A percentile compares a stretch with the other conserved stretches of the same genome.
Evolutionary conservation across 2,113 vertebrate genomes (phyloP).

Genomic region (Salvator merianae): DNA sequence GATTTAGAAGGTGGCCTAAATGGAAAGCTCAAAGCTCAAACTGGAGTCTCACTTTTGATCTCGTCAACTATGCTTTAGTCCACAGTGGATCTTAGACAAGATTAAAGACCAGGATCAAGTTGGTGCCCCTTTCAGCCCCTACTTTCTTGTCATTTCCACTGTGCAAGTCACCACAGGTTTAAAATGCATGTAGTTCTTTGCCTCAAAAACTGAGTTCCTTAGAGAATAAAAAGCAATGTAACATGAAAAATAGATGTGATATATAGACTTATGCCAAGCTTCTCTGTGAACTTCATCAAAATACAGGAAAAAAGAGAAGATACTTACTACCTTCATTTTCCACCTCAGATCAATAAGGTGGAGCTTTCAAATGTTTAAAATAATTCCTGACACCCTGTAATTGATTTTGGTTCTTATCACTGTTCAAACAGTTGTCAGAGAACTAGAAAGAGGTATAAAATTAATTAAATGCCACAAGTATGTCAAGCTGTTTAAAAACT

Average conservation of each 20-base stretch:
- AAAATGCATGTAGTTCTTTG: not conserved
- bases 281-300: not conserved
- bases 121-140: not conserved
- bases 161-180: not conserved
- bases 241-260: not conserved
- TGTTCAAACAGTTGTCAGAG: no score
- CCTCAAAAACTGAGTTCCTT: no score
- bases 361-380: no score
- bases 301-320: not conserved
- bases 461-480: no score
- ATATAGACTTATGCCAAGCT: not conserved
- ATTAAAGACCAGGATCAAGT: not conserved
- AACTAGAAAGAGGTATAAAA: no score
- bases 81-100: not conserved
- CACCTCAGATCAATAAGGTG: no score
- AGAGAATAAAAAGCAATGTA: not conserved
- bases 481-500: no score
- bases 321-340: not conserved
- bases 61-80: not conserved
- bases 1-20: no score
- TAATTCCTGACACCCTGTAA: no score
- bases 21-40: no score
- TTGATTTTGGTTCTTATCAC: no score
- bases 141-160: not conserved
- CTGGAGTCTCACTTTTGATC: no score